Percentiles rank a stretch among this genome's conserved stretches.
phyloP scores from a whole-genome alignment of 2,888 invertebrate species.

The Hypolimnas misippus region DNA sequence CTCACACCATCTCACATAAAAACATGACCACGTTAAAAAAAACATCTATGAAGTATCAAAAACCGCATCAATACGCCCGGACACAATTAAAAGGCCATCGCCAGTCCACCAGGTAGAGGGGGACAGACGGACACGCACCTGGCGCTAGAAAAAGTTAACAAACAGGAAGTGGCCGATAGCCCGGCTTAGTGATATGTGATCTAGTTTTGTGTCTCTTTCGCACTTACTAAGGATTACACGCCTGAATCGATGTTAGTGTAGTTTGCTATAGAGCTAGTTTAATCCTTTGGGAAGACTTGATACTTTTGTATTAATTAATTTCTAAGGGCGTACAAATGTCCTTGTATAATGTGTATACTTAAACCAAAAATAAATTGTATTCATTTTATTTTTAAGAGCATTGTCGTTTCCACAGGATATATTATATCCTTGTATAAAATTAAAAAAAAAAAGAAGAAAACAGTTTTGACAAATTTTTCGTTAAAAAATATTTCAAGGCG shows the following conservation, averaged over 20 bases:
- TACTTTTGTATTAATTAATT: no score
- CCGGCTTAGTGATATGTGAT: constrained; percentile 28
- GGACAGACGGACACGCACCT: constrained; percentile 45
- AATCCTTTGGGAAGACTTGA: no score
- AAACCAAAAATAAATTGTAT: no score
- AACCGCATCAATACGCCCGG: constrained; percentile 34
- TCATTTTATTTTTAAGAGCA: no score
- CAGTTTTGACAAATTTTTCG: no score
- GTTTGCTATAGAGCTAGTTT: not conserved
- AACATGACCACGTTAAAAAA: not conserved
- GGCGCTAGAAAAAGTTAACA: constrained; percentile 47
- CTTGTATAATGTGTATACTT: no score
- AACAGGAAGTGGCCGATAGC: constrained; percentile 42
- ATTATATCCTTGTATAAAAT: no score
- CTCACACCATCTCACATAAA: no score
- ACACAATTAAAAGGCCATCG: constrained; percentile 17
- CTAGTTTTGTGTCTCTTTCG: constrained; percentile 20
- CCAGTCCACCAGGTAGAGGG: constrained; percentile 37
- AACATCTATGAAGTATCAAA: constrained; percentile 18
- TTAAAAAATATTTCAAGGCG: no score
- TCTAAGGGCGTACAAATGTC: no score
- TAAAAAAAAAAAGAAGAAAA: no score
- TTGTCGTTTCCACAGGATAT: no score
- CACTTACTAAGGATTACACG: not conserved
- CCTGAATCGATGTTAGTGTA: not conserved